phyloP scores from a whole-genome alignment of 1,140 invertebrate species.

The Calosoma granatense region DNA sequence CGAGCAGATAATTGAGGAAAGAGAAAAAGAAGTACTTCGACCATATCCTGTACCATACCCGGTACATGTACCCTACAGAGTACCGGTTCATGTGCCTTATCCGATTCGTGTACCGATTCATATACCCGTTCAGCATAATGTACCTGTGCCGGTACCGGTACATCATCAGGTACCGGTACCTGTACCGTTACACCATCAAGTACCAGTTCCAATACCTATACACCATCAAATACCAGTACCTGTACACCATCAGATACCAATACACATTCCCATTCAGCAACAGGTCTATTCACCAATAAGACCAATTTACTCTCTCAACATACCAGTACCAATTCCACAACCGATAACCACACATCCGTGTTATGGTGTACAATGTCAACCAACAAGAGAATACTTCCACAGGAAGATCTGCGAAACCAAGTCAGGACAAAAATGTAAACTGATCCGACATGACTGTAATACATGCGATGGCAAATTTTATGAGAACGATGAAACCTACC shows the following conservation, averaged over 20 bases:
- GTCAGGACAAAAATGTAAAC: too few relatives aligned
- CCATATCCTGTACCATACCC: background rate
- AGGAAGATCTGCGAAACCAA: too few relatives aligned
- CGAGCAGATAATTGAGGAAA: background rate
- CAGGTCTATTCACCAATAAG: too few relatives aligned
- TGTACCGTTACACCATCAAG: background rate
- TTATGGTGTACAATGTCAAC: too few relatives aligned
- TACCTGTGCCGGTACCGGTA: background rate
- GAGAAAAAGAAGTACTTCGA: background rate
- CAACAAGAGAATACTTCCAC: too few relatives aligned
- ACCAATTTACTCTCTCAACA: too few relatives aligned
- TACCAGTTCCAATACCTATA: constrained; percentile 9
- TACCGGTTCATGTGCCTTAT: background rate
- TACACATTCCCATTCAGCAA: background rate
- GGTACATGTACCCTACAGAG: background rate
- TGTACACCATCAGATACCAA: background rate
- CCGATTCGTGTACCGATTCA: background rate
- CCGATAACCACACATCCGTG: too few relatives aligned
- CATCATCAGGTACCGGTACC: background rate
- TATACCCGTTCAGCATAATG: background rate
- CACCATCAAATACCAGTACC: background rate
- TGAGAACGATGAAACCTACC: too few relatives aligned
- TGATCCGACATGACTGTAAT: too few relatives aligned
- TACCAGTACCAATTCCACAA: too few relatives aligned
- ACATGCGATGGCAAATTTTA: too few relatives aligned